A percentile compares a stretch with the other conserved stretches of the same genome.
Evolutionary conservation across 2,797 vertebrate species (phyloP).

Genomic region (Phoxinus dragarum): DNA sequence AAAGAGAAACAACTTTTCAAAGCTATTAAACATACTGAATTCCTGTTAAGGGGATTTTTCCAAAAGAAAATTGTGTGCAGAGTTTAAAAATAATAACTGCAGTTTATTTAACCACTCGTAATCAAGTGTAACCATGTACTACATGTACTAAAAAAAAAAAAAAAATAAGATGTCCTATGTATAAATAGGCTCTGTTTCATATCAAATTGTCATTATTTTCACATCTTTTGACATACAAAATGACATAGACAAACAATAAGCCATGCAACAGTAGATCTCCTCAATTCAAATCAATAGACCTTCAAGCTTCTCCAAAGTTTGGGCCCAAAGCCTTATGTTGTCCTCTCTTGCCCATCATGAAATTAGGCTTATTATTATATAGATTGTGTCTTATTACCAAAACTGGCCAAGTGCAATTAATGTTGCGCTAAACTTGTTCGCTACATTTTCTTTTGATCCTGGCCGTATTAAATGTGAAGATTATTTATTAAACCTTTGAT

Average conservation of each 20-base stretch:
- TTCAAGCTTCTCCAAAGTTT: too few species aligned
- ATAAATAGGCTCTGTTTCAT: background rate
- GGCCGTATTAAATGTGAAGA: background rate
- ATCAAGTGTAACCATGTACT: background rate
- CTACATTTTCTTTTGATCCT: background rate
- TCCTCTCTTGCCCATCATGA: too few species aligned
- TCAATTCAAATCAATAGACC: too few species aligned
- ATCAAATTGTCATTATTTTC: too few species aligned
- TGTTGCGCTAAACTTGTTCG: background rate
- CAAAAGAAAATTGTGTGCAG: background rate
- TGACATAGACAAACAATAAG: too few species aligned
- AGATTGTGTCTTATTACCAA: background rate
- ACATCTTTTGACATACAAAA: too few species aligned
- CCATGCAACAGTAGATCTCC: too few species aligned
- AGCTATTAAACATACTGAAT: slow-evolving; percentile 57
- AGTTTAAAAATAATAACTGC: slow-evolving; percentile 14
- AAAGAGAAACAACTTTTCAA: slow-evolving; percentile 45
- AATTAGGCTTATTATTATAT: background rate
- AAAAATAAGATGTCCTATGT: background rate
- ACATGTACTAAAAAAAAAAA: background rate
- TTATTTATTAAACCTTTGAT: background rate
- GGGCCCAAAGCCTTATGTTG: too few species aligned
- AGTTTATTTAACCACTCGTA: background rate
- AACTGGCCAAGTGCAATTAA: background rate
- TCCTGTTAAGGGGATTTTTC: slow-evolving; percentile 33